Evolutionary conservation across 2,888 invertebrate genomes (phyloP), one percentile per base, ranked within the genome.

Genomic region (Apotomis betuletana): DNA sequence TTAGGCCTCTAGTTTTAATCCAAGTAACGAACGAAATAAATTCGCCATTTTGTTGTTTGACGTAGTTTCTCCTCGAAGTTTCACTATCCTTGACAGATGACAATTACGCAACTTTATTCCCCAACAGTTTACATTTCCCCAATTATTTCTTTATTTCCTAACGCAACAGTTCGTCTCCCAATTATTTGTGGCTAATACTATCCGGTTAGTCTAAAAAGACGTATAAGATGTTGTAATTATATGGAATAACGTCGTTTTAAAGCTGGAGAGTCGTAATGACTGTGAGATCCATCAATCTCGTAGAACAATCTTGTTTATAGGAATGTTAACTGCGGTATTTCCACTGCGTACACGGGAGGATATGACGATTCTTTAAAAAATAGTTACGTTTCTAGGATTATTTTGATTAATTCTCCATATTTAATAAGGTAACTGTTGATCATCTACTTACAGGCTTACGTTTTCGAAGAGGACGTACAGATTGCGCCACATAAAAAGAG

Each of bases 291-390:
- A 90, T 91, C 87, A 85, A 88, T 92, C 91, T 76, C 79, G 83
- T 83, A 85, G 41, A 82, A 88, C 90, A 85, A 90, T 89, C 90
- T 91, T 92, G 92, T 92, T 92, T 92, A 92, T 91, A 90, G 85
- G 87, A 89, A 90, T 90, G 90, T 91, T 90, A 91, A 87, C 87
- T 83, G 88, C 87, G 88, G 87, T 92, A 91, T 91, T 91, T 90
- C 88, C 82, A 88, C 76, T 15, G 51, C 10, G 38, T 10, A 52
- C 36, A 64, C 54, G 54, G 54, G 44, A 54, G 27, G 41, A 15
- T 46, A 13, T 4, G 38, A 13, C n/a, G 38, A 63, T 52, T 15
- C 3, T 52, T 63, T 5, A 6, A 10, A 10, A 49, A 49, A n/a
- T n/a, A n/a, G 4, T 46, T 6, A 41, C 4, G 27, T 38, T 9